A percentile compares a stretch with the other conserved stretches of the same genome.
Evolutionary conservation across 1,140 invertebrate genomes (phyloP).

Genomic region (Lasioglossum albipes): DNA sequence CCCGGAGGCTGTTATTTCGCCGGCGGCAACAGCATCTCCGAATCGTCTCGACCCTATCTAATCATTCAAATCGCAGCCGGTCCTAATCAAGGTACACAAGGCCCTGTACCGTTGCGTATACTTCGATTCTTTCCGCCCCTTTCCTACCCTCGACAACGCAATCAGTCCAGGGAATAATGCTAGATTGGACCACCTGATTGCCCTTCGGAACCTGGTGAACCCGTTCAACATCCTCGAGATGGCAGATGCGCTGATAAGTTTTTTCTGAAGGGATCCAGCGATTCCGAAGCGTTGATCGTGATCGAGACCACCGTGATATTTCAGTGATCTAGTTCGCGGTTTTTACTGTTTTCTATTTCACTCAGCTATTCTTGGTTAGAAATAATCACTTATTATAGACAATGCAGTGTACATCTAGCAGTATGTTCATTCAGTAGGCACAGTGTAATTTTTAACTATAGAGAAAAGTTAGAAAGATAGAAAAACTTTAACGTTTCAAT

Average conservation of each 20-base stretch:
- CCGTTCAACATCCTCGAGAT: neutral
- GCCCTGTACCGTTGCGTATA: neutral
- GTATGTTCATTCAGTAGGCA: too few species aligned
- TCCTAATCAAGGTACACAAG: conserved; percentile 55
- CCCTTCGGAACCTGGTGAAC: conserved; percentile 30
- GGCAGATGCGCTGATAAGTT: too few species aligned
- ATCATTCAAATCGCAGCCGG: conserved; percentile 71
- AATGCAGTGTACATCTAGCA: too few species aligned
- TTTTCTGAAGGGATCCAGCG: too few species aligned
- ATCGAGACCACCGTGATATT: too few species aligned
- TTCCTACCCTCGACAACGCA: conserved; percentile 22
- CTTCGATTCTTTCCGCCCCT: neutral
- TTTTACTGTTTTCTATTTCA: too few species aligned
- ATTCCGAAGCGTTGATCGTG: too few species aligned
- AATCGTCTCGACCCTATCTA: conserved; percentile 68
- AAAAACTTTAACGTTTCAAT: neutral
- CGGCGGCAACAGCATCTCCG: conserved; percentile 61
- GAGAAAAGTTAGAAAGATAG: too few species aligned
- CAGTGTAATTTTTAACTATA: too few species aligned
- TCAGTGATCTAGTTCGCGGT: too few species aligned
- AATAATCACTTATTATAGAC: too few species aligned
- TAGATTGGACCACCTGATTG: conserved; percentile 52
- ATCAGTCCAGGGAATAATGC: conserved; percentile 54
- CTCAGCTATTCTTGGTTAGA: too few species aligned
- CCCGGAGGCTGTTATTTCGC: conserved; percentile 71